These are phyloP conservation scores for Brotogeris chrysoptera DNA, from an alignment of 2,797 vertebrate genomes.

Conservation along the genomic window DNA sequence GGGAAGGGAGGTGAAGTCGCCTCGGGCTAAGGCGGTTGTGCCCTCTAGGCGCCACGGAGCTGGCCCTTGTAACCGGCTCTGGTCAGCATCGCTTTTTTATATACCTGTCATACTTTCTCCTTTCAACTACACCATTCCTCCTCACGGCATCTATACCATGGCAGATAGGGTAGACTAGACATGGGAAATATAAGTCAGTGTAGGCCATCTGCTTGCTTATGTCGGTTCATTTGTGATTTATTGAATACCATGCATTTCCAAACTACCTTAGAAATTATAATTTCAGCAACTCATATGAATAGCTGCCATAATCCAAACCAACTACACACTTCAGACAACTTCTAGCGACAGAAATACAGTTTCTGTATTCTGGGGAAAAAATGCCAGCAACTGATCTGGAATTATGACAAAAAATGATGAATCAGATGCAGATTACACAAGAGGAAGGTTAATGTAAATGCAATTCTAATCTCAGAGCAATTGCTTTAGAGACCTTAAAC, in stretches of 20 bases:
- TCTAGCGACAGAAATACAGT: background rate
- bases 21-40: background rate
- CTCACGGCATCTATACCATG: accelerated
- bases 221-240: background rate
- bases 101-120: background rate
- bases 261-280: background rate
- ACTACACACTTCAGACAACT: background rate
- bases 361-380: background rate
- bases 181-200: background rate
- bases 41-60: background rate
- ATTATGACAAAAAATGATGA: background rate
- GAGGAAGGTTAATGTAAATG: background rate
- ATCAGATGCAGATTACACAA: background rate
- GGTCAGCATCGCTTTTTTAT: accelerated
- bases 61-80: background rate
- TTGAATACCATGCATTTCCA: background rate
- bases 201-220: background rate
- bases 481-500: background rate
- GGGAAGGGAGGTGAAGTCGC: background rate
- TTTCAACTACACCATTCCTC: accelerated
- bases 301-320: background rate
- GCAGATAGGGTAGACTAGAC: background rate
- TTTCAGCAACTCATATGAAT: background rate
- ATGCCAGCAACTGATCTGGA: background rate
- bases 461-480: background rate